phyloP scores from a whole-genome alignment of 2,888 invertebrate genomes.

The Luperina nickerlii region DNA sequence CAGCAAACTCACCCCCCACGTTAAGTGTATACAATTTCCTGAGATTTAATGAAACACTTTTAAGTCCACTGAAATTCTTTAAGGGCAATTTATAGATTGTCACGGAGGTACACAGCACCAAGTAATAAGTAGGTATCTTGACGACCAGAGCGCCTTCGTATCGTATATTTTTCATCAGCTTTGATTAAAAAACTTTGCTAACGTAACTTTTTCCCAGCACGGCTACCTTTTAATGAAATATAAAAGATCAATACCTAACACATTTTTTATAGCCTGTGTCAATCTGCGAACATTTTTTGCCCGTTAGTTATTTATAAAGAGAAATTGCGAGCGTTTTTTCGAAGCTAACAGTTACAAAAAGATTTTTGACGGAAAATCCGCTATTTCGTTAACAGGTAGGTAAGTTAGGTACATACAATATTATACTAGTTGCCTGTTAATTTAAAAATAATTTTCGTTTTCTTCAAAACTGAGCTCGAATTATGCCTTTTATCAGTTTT shows the following conservation, averaged over 20 bases:
- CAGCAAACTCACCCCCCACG: too few relatives aligned
- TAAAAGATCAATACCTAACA: slow-evolving; percentile 69
- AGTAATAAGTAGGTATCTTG: slow-evolving; percentile 60
- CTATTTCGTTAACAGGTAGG: background rate
- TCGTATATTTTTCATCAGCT: slow-evolving; percentile 78
- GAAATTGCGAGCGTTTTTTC: slow-evolving; percentile 25
- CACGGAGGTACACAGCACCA: slow-evolving; percentile 33
- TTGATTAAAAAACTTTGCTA: slow-evolving; percentile 82
- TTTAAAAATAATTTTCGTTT: too few relatives aligned
- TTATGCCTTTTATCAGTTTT: too few relatives aligned
- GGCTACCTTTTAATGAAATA: slow-evolving; percentile 72
- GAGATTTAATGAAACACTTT: slow-evolving; percentile 32
- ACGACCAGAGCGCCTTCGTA: slow-evolving; percentile 57
- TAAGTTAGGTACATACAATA: background rate
- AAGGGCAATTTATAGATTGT: slow-evolving; percentile 57
- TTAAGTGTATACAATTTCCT: slow-evolving; percentile 12
- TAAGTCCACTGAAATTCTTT: slow-evolving; percentile 38
- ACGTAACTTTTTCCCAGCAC: slow-evolving; percentile 69
- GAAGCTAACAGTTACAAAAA: slow-evolving; percentile 3
- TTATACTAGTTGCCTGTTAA: too few relatives aligned
- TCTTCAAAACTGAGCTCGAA: too few relatives aligned
- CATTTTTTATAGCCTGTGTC: slow-evolving; percentile 58
- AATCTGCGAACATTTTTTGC: slow-evolving; percentile 50
- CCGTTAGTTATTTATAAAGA: slow-evolving; percentile 16
- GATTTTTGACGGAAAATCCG: slow-evolving; percentile 10